Base-by-base conservation (phyloP, 2,113 vertebrate genomes). In the Caranx ignobilis region DNA sequence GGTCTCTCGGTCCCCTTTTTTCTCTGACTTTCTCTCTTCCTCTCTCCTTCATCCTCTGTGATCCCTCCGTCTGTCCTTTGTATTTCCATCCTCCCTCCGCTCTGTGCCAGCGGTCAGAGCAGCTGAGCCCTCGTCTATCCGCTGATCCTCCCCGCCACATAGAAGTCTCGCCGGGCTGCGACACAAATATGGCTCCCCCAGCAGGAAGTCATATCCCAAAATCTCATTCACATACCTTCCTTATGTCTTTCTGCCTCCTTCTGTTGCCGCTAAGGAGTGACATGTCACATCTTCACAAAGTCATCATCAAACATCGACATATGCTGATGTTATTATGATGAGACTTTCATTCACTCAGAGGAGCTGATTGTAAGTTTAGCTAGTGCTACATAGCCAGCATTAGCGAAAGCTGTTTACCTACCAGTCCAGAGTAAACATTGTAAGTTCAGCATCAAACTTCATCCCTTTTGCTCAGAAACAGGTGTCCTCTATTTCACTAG, bases 21-120 rank as follows among this genome's bases (percentile, higher is more conserved):
- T 6, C 18, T 0, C 13, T 61, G 18, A 34, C 45, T 67, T 75
- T 35, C 9, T 37, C 9, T 37, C 35, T 37, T 3, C 18, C 26
- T 41, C 48, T 57, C n/a, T 10, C 50, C 61, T 32, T 64, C 82
- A 56, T 77, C 54, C 52, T 11, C 21, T 41, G 3, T 69, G 50
- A 82, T 87, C 75, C 57, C 63, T 79, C 79, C 71, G 82, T 82
- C 82, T 85, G 79, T 79, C 50, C 71, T 75, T 68, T 37, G 55
- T 67, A 5, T 84, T 54, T 57, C 43, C 15, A 2, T 16, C 64
- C 71, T 62, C 56, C 71, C 39, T 15, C 31, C 0, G 0, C 48
- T 75, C 71, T 39, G 43, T 68, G 75, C 79, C 62, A 65, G 82
- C 57, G 50, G 76, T 85, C 59, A 67, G 67, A 85, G 68, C 76